Percentiles rank a stretch among this genome's conserved stretches.
phyloP scores from a whole-genome alignment of 2,113 vertebrate genomes.

The Mohoua ochrocephala region DNA sequence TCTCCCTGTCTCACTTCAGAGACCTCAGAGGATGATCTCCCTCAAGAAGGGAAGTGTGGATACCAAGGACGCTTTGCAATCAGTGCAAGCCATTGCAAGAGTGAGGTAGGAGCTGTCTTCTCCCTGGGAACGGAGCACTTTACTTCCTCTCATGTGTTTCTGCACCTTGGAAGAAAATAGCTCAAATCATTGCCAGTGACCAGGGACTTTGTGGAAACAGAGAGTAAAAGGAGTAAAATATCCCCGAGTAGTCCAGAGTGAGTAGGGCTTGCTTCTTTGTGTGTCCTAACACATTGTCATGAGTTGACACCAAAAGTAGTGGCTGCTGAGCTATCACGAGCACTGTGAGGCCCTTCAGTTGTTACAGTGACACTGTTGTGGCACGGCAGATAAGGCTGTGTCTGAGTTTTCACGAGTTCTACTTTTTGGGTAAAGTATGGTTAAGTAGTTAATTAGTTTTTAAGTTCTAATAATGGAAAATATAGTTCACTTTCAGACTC shows the following conservation, averaged over 20 bases:
- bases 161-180: not conserved
- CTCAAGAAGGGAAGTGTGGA: not conserved
- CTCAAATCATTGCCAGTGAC: not conserved
- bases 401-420: not conserved
- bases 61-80: not conserved
- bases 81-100: not conserved
- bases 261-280: not conserved
- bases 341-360: not conserved
- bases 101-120: not conserved
- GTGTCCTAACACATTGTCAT: not conserved
- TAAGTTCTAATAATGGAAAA: conserved; percentile 26
- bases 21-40: not conserved
- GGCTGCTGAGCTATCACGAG: not conserved
- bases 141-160: not conserved
- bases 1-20: not conserved
- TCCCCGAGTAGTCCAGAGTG: not conserved
- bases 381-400: not conserved
- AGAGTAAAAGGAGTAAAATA: not conserved
- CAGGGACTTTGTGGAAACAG: not conserved
- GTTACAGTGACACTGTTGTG: not conserved
- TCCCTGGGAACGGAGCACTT: not conserved
- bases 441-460: conserved; percentile 37
- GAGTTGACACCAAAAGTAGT: not conserved
- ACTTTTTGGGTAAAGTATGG: not conserved
- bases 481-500: not conserved